Conservation (phyloP, 1,140 invertebrate genomes). For the Pemphigus obesinymphae region DNA sequence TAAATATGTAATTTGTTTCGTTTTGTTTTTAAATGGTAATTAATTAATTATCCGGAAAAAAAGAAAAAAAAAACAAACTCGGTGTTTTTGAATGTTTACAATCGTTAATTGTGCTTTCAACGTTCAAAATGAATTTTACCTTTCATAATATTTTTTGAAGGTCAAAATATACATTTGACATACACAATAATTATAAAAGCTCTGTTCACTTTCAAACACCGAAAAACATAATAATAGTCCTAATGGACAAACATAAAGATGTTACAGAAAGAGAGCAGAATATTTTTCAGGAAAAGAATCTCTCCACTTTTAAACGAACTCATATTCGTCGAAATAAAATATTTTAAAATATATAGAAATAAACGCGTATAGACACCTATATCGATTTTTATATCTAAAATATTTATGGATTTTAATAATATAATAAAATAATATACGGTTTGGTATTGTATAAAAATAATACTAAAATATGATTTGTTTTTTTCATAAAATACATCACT, state of each 20-base stretch:
- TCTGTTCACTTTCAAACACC: background rate
- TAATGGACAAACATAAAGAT: background rate
- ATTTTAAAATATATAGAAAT: too few relatives aligned
- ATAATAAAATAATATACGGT: too few relatives aligned
- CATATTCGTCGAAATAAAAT: too few relatives aligned
- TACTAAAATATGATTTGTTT: too few relatives aligned
- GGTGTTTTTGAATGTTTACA: constrained; percentile 12
- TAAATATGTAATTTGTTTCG: background rate
- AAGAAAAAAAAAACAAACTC: background rate
- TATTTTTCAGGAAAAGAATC: background rate
- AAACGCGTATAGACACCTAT: too few relatives aligned
- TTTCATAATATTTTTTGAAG: background rate
- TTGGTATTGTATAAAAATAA: too few relatives aligned
- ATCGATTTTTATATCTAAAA: too few relatives aligned
- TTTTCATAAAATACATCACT: too few relatives aligned
- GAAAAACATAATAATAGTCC: background rate
- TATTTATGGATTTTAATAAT: too few relatives aligned
- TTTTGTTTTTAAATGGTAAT: background rate
- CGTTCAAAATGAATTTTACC: background rate
- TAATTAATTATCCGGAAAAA: background rate
- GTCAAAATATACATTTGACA: background rate
- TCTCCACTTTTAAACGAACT: too few relatives aligned
- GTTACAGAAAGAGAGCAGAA: background rate
- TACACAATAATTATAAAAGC: background rate
- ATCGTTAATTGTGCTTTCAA: background rate